These are phyloP conservation scores for Candoia aspera DNA, from an alignment of 2,113 vertebrate species.

Conservation along the genomic window DNA sequence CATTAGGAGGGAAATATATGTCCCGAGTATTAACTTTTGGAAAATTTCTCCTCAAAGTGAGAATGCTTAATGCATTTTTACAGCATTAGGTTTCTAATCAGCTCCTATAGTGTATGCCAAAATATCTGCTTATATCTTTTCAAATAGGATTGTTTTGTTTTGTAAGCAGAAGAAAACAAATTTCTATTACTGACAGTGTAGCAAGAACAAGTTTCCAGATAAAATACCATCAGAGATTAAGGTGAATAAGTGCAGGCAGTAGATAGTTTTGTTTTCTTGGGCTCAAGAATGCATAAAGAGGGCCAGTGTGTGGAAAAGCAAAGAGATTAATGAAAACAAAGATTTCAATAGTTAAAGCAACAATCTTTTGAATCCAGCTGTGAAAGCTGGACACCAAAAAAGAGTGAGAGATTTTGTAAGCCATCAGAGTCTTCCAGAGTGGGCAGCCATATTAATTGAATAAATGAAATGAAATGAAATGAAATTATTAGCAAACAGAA, in stretches of 20 bases:
- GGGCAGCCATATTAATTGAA: background rate
- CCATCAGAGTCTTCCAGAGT: background rate
- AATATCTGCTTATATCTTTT: background rate
- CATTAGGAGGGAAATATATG: slow-evolving; percentile 10
- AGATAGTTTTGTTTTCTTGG: background rate
- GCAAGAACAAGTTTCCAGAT: background rate
- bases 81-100: slow-evolving; percentile 32
- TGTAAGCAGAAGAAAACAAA: background rate
- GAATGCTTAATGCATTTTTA: background rate
- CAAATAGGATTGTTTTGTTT: slow-evolving; percentile 4
- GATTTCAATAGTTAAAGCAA: background rate
- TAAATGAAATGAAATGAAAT: background rate
- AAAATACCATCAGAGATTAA: background rate
- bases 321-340: background rate
- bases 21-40: background rate
- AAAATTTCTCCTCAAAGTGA: background rate
- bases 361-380: background rate
- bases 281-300: background rate
- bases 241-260: background rate
- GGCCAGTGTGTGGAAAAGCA: background rate
- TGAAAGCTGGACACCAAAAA: background rate
- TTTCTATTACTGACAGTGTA: background rate
- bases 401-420: background rate
- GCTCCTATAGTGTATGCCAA: background rate
- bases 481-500: background rate